Conservation (phyloP, 2,888 invertebrate genomes). For the Epistrophe grossulariae region DNA sequence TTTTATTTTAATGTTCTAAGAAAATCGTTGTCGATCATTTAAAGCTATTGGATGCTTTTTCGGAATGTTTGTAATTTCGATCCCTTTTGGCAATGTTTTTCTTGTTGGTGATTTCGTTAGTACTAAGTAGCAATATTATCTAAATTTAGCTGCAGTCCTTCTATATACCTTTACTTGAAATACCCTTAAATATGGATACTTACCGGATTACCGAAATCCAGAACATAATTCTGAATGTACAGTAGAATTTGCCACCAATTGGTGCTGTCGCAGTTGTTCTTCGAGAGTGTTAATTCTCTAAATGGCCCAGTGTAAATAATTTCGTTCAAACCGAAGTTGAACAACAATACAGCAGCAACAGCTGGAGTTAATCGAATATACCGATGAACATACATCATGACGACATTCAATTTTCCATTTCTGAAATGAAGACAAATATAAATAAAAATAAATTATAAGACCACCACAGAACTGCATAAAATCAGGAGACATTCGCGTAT, state of each 20-base stretch:
- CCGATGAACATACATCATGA: constrained; percentile 77
- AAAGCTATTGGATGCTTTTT: no score
- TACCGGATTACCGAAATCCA: constrained; percentile 27
- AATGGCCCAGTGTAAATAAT: constrained; percentile 84
- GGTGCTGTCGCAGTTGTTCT: constrained; percentile 77
- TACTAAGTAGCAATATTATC: no score
- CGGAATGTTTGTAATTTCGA: no score
- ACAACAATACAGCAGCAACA: constrained; percentile 83
- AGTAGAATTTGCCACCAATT: constrained; percentile 83
- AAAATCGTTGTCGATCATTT: no score
- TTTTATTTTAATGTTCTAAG: no score
- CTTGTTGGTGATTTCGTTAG: no score
- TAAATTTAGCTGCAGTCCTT: no score
- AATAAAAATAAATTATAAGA: no score
- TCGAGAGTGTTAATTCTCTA: neutral
- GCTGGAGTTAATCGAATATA: constrained; percentile 84
- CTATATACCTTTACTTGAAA: no score
- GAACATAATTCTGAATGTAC: constrained; percentile 84
- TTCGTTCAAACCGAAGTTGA: constrained; percentile 83
- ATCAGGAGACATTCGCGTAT: no score
- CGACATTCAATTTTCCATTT: constrained; percentile 78
- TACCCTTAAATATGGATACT: neutral
- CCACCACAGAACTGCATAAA: no score
- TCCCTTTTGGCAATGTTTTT: no score
- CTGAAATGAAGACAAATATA: constrained; percentile 48